These are phyloP conservation scores for Aurelia sp. DNA, from an alignment of 30 jellyfish, hydroid and myxozoan species.

Conservation along the genomic window DNA sequence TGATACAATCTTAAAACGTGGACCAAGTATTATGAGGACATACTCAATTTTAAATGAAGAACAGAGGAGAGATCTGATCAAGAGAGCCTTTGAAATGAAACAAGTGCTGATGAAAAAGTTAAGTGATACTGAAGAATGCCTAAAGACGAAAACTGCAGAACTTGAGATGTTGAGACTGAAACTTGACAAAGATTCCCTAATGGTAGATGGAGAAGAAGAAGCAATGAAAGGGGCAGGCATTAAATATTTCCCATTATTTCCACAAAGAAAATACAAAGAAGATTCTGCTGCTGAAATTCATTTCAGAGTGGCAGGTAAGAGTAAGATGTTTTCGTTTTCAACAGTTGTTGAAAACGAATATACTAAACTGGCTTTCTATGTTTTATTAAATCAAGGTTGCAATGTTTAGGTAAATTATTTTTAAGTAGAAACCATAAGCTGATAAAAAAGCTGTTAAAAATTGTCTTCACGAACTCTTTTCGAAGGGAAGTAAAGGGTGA, in stretches of 20 bases:
- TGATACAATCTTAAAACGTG: conserved; percentile 62
- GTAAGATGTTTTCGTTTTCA: not conserved
- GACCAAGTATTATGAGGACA: conserved; percentile 74
- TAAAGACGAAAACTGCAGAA: conserved; percentile 47
- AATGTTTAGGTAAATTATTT: not conserved
- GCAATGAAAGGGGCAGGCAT: conserved; percentile 57
- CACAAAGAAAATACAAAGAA: conserved; percentile 65
- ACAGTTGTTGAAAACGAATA: too few relatives aligned
- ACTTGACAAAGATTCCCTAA: conserved; percentile 36
- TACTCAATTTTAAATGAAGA: conserved; percentile 69
- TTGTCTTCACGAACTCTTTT: too few relatives aligned
- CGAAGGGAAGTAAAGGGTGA: too few relatives aligned
- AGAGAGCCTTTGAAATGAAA: conserved; percentile 72
- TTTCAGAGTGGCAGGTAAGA: conserved; percentile 73
- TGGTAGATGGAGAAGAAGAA: conserved; percentile 73
- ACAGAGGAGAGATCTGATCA: conserved; percentile 64
- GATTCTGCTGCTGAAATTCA: conserved; percentile 81
- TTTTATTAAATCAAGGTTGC: not conserved
- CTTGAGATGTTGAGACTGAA: conserved; percentile 50
- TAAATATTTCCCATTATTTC: conserved; percentile 45
- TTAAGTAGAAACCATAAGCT: too few relatives aligned
- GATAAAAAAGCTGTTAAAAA: too few relatives aligned
- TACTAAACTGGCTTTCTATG: too few relatives aligned
- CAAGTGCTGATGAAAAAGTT: conserved; percentile 43
- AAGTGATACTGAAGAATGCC: conserved; percentile 39